Percentiles rank a stretch among this genome's conserved stretches.
These are phyloP conservation scores for Perodicticus potto DNA, from an alignment of 2,797 vertebrate species.

Conservation along the genomic window DNA sequence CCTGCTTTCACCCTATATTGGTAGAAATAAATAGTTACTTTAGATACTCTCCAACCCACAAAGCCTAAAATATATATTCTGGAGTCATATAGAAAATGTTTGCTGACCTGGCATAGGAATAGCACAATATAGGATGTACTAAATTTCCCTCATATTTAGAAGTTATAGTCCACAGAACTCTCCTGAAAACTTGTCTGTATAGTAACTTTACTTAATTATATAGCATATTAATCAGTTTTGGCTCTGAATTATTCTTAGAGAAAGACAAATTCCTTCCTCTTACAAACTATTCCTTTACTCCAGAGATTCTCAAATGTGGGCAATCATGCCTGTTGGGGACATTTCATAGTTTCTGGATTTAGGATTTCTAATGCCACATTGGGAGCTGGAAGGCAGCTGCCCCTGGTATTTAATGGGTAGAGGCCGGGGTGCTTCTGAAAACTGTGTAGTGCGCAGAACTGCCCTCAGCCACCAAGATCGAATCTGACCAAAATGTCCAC, in stretches of 20 bases:
- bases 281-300: not conserved
- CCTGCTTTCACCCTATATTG: not conserved
- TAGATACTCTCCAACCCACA: not conserved
- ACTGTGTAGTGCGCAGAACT: not conserved
- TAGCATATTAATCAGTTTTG: not conserved
- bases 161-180: not conserved
- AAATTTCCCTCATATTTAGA: not conserved
- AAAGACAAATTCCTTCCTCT: not conserved
- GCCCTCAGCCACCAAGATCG: not conserved
- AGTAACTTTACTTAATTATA: not conserved
- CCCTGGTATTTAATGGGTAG: not conserved
- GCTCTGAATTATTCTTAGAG: not conserved
- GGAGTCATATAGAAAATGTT: not conserved
- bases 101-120: not conserved
- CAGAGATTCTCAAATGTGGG: not conserved
- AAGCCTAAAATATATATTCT: not conserved
- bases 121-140: not conserved
- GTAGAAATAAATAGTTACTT: not conserved
- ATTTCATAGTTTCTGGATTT: not conserved
- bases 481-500: not conserved
- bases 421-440: not conserved
- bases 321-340: not conserved
- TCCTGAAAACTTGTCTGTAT: not conserved
- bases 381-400: not conserved
- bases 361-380: not conserved